phyloP scores from a whole-genome alignment of 2,888 invertebrate species.

The Limnephilus rhombicus region DNA sequence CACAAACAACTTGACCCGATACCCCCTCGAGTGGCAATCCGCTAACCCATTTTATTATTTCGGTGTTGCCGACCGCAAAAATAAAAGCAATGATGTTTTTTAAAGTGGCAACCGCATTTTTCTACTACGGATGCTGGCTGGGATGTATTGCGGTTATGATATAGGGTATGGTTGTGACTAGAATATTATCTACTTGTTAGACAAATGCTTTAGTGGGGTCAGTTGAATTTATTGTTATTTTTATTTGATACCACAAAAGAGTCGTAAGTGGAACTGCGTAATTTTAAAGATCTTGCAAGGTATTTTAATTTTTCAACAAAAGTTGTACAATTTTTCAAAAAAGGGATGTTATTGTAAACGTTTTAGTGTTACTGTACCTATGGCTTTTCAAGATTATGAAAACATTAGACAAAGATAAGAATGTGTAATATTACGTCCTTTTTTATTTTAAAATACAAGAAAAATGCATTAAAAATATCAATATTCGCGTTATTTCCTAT shows the following conservation, averaged over 20 bases:
- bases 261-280: not conserved
- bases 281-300: not conserved
- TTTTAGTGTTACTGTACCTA: too few species aligned
- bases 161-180: not conserved
- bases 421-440: too few species aligned
- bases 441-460: too few species aligned
- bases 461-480: too few species aligned
- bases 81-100: not conserved
- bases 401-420: too few species aligned
- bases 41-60: constrained; percentile 44
- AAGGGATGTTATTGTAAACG: too few species aligned
- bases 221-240: not conserved
- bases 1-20: constrained; percentile 18
- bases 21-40: constrained; percentile 30
- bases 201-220: not conserved
- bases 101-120: not conserved
- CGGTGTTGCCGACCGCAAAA: constrained; percentile 38
- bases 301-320: not conserved
- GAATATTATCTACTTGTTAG: not conserved
- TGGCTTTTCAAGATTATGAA: too few species aligned
- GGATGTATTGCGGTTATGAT: not conserved
- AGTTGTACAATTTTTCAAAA: too few species aligned
- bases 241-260: not conserved
- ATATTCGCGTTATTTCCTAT: too few species aligned
- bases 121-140: not conserved